Evolutionary conservation across 2,888 invertebrate genomes (phyloP).

Genomic region (Argynnis bischoffii): DNA sequence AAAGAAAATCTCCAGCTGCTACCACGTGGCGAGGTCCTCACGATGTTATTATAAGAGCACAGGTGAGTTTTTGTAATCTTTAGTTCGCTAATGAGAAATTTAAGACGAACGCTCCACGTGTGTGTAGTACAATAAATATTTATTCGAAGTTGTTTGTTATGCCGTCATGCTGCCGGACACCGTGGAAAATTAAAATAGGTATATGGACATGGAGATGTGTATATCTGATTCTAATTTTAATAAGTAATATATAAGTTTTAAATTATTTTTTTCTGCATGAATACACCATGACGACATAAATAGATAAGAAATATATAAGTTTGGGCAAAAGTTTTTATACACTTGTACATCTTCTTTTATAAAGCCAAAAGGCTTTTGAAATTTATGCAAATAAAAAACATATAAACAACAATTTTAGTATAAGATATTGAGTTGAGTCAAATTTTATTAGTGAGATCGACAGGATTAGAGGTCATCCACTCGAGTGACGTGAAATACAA

Average conservation of each 20-base stretch:
- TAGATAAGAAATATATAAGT: too few species aligned
- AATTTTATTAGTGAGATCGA: constrained; percentile 20
- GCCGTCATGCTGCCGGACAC: constrained; percentile 25
- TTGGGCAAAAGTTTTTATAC: too few species aligned
- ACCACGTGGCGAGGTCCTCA: constrained; percentile 82
- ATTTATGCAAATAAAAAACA: background rate
- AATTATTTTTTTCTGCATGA: too few species aligned
- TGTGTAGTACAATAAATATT: constrained; percentile 30
- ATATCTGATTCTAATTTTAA: background rate
- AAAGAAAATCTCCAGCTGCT: constrained; percentile 82
- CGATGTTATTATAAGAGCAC: constrained; percentile 80
- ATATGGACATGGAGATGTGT: constrained; percentile 12
- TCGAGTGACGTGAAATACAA: background rate
- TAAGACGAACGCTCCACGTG: constrained; percentile 14
- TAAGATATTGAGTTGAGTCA: constrained; percentile 9
- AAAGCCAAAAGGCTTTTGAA: background rate
- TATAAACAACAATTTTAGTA: background rate
- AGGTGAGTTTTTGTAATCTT: constrained; percentile 56
- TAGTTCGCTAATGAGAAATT: constrained; percentile 20
- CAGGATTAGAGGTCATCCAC: constrained; percentile 21
- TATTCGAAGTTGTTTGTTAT: constrained; percentile 31
- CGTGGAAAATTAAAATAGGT: constrained; percentile 24
- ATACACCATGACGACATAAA: too few species aligned
- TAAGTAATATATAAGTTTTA: too few species aligned
- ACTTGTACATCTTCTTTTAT: background rate